Evolutionary conservation across 2,888 invertebrate genomes (phyloP).

Genomic region (Melieria picta): DNA sequence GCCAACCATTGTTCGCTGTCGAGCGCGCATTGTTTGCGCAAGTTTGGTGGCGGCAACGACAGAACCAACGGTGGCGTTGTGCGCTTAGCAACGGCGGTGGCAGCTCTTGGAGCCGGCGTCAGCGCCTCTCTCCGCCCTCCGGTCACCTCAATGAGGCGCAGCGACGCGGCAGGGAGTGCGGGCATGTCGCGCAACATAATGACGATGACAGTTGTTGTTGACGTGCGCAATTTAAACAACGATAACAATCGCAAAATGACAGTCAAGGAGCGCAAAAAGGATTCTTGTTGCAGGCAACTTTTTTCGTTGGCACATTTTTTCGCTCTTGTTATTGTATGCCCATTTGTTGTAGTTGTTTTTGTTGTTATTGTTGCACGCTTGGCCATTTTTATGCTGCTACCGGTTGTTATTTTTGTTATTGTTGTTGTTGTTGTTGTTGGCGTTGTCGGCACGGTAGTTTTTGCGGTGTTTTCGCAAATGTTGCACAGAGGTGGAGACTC

Average conservation of each 20-base stretch:
- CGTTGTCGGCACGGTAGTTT: neutral
- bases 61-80: conserved; percentile 20
- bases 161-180: neutral
- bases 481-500: too few species aligned
- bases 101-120: neutral
- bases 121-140: too few species aligned
- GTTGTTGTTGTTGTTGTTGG: conserved; percentile 4
- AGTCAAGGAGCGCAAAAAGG: conserved; percentile 46
- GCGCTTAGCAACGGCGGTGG: neutral
- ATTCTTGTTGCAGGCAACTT: conserved; percentile 10
- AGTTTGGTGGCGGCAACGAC: conserved; percentile 1
- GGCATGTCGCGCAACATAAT: conserved; percentile 33
- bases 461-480: neutral
- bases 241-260: conserved; percentile 50
- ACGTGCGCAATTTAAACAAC: conserved; percentile 53
- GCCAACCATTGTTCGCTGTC: conserved; percentile 29
- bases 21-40: neutral
- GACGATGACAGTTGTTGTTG: conserved; percentile 52
- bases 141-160: neutral
- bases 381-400: conserved; percentile 17
- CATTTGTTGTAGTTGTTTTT: conserved; percentile 32
- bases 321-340: conserved; percentile 5
- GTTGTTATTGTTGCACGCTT: conserved; percentile 16
- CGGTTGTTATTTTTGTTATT: neutral
- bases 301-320: conserved; percentile 6